Conservation (phyloP, 92 coral and sea anemone species). For the Porites cylindrica region DNA sequence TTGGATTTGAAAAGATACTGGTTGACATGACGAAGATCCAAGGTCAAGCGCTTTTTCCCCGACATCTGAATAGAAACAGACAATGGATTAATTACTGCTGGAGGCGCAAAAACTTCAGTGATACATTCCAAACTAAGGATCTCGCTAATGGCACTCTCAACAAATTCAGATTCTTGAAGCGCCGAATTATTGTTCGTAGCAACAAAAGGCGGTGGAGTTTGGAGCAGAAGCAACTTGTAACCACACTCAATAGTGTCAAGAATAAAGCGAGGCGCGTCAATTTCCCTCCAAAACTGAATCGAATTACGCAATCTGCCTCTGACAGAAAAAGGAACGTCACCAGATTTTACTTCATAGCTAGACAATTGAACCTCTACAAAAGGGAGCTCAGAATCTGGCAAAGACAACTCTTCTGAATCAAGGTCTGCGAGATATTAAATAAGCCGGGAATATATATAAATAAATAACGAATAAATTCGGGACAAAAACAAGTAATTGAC, state of each 20-base stretch:
- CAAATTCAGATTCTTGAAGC: conserved; percentile 11
- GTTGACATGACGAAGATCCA: no score
- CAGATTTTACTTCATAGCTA: neutral
- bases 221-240: conserved; percentile 15
- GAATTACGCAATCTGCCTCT: conserved; percentile 49
- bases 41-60: no score
- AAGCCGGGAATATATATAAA: no score
- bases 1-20: no score
- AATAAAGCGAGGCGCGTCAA: conserved; percentile 44
- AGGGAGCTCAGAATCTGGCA: neutral
- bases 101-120: no score
- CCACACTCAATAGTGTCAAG: conserved; percentile 22
- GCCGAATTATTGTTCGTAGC: conserved; percentile 46
- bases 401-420: no score
- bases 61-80: no score
- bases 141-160: neutral
- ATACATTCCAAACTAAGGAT: no score
- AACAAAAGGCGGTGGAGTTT: conserved; percentile 28
- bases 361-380: neutral
- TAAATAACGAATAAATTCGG: no score
- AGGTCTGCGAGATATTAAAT: neutral
- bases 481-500: no score
- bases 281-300: conserved; percentile 38
- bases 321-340: conserved; percentile 18
- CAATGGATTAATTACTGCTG: no score